Base-by-base conservation (phyloP, 92 coral and sea anemone species). In the Montipora capitata region DNA sequence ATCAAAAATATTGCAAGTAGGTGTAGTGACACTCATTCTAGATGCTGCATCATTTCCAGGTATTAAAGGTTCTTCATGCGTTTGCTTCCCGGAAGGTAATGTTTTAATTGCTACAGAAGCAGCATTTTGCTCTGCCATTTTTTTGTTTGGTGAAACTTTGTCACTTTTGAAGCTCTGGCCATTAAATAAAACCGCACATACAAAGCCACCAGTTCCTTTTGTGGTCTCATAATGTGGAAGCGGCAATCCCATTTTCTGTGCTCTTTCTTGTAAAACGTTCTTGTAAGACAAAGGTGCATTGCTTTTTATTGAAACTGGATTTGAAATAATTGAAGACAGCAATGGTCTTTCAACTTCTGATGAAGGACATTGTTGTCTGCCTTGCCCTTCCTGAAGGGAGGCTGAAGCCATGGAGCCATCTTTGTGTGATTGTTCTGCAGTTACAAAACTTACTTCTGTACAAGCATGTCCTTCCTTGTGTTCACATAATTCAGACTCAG, bases 111-210 rank as follows among this genome's bases (percentile, higher is more conserved):
- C 94, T 42, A 72, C 75, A 39, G 62, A 70, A 1, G 99, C 96
- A 20, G 98, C 96, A 62, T 84, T 88, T 18, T 89, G 92, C 43
- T 95, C 95, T 16, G 99, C 99, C 39, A 72, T 73, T 51, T 95
- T 93, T 44, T 91, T 93, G 80, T 81, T 82, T 2, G 87, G 48
- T 67, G 79, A 92, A 40, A 51, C 66, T 57, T 85, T 91, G 40
- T 84, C 93, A 39, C 96, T 88, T 20, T 79, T 85, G 65, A 80
- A 97, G 39, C 78, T 57, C 65, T 13, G 86, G 20, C 96, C 96
- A 81, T 90, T 77, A 78, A 95, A 92, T 52, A 85, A 69, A 11
- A 96, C 97, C 14, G 76, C 75, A 76, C 92, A 91, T 4, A 74
- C 44, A 90, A 93, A 95, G 18, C 96, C 91, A 6, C 41, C 78